Conservation (phyloP, 1,140 invertebrate genomes). For the Panagrolaimus sp. region DNA sequence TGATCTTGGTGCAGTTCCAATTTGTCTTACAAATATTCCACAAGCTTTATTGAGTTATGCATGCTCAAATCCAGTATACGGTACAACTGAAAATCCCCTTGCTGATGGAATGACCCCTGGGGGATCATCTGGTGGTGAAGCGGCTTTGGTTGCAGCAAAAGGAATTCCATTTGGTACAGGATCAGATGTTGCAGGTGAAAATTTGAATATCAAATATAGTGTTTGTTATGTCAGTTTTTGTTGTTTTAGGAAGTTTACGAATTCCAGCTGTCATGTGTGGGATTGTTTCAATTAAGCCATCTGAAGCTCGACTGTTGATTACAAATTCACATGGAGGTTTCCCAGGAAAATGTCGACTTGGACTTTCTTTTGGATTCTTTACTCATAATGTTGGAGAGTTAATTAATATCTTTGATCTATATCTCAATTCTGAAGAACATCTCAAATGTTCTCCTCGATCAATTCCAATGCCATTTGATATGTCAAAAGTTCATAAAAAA, state of each 20-base stretch:
- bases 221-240: conserved; percentile 61
- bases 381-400: conserved; percentile 55
- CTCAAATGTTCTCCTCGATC: conserved; percentile 14
- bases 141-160: conserved; percentile 56
- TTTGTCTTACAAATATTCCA: conserved; percentile 63
- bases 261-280: conserved; percentile 27
- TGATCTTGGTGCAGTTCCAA: conserved; percentile 61
- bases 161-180: conserved; percentile 61
- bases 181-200: conserved; percentile 60
- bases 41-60: conserved; percentile 59
- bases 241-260: conserved; percentile 60
- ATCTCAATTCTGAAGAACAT: conserved; percentile 19
- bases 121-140: conserved; percentile 60
- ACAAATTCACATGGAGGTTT: conserved; percentile 41
- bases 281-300: background rate
- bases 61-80: conserved; percentile 58
- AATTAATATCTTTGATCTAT: conserved; percentile 33
- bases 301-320: conserved; percentile 45
- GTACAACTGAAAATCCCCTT: conserved; percentile 54
- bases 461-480: conserved; percentile 24
- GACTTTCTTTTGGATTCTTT: conserved; percentile 54
- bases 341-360: conserved; percentile 51
- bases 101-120: conserved; percentile 37
- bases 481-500: background rate
- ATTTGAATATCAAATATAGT: no score